phyloP scores from a whole-genome alignment of 2,113 vertebrate species.

The Brachypteracias leptosomus region DNA sequence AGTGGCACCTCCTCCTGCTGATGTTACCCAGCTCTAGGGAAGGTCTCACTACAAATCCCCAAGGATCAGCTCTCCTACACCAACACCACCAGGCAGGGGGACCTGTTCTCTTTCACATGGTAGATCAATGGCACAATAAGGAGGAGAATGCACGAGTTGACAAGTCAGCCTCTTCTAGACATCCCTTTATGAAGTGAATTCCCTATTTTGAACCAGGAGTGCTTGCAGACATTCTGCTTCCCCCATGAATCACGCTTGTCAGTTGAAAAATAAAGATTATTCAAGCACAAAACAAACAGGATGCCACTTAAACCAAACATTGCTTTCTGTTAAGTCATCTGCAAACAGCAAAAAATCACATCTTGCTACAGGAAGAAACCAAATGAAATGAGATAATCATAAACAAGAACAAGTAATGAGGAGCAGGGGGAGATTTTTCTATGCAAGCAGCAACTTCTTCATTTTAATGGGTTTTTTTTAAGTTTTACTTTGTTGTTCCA shows the following conservation, averaged over 20 bases:
- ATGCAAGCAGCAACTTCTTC: neutral
- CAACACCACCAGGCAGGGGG: neutral
- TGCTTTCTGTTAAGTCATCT: neutral
- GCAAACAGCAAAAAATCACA: neutral
- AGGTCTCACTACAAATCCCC: neutral
- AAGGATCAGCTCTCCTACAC: neutral
- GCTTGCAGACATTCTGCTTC: neutral
- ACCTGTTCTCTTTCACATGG: neutral
- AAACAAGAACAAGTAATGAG: neutral
- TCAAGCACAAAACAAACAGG: conserved; percentile 46
- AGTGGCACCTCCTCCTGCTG: neutral
- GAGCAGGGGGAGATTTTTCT: neutral
- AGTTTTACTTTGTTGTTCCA: neutral
- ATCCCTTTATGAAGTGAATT: neutral
- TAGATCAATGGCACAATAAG: neutral
- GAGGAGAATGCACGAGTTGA: neutral
- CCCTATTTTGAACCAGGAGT: neutral
- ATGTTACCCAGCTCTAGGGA: neutral
- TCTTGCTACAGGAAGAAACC: neutral
- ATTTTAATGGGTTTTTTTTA: neutral
- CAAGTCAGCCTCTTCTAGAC: neutral
- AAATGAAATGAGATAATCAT: neutral
- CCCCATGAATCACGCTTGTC: conserved; percentile 25
- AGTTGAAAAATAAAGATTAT: conserved; percentile 28
- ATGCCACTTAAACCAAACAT: conserved; percentile 5